Evolutionary conservation across 2,888 invertebrate species (phyloP), one percentile per base, ranked within the genome.

Genomic region (Drosophila subquinaria): DNA sequence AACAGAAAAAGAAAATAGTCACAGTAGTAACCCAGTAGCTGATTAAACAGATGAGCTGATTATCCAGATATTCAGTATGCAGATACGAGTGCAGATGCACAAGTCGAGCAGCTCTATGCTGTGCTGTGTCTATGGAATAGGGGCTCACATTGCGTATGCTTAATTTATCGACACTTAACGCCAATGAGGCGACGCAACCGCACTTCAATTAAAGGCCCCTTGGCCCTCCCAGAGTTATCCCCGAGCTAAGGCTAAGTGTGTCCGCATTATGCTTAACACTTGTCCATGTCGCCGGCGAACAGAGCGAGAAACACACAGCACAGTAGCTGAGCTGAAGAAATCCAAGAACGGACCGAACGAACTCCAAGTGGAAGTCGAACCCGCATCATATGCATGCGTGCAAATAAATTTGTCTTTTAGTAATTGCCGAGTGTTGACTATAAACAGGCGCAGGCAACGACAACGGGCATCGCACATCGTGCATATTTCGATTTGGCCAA

Each of bases 351-450:
- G 1, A 27, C 30, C 5, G 1, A 27, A 5, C 23, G 4, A 56
- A 57, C 23, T 50, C 17, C 20, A 13, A 11, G 3, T 38, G 10
- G 5, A 23, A 65, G 55, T 40, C 38, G 42, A 55, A 52, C 86
- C 88, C 75, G 74, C 90, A 76, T 79, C 81, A 75, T 70, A 70
- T 79, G 76, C 80, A 90, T 90, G 89, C 91, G 91, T 90, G 90
- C 91, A 91, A 91, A 90, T 90, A 91, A 90, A 90, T 90, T 90
- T 90, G 90, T 90, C 91, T 90, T 91, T 87, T 90, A 91, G 91
- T 90, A 90, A 90, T 91, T 91, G 90, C 90, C 77, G 68, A 71
- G 85, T 74, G 73, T 71, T 88, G 73, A 70, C 82, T 82, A 82
- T 82, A 79, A 82, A 79, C 82, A 79, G 79, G 76, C 76, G 67